These are phyloP conservation scores for Alligator sinensis DNA, from an alignment of 2,113 vertebrate genomes.

Conservation along the genomic window DNA sequence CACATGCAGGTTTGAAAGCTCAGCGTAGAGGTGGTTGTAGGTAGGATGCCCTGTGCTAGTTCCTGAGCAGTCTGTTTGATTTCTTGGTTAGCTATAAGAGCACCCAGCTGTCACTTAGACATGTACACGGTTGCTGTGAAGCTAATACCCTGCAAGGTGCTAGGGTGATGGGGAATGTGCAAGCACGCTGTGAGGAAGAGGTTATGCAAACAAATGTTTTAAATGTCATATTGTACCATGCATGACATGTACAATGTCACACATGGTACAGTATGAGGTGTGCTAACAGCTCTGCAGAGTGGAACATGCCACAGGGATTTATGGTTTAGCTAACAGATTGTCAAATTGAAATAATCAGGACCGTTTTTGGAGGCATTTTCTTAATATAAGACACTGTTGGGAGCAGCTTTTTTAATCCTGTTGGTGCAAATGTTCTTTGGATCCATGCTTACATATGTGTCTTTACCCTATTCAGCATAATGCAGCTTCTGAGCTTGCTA, in stretches of 20 bases:
- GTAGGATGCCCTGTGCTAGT: accelerated
- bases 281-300: neutral
- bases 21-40: neutral
- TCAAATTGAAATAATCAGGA: neutral
- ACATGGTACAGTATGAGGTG: neutral
- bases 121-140: accelerated
- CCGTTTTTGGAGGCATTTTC: neutral
- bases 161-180: neutral
- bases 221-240: neutral
- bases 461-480: neutral
- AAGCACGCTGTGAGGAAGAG: accelerated
- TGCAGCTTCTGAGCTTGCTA: neutral
- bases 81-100: neutral
- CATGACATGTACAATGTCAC: neutral
- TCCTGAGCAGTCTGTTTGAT: accelerated
- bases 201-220: neutral
- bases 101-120: neutral
- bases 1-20: neutral
- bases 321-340: neutral
- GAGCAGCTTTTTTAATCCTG: neutral
- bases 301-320: accelerated
- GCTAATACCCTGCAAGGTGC: neutral
- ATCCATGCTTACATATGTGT: neutral
- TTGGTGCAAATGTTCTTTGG: neutral
- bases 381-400: neutral